A percentile compares a stretch with the other conserved stretches of the same genome.
Evolutionary conservation across 1,140 invertebrate species (phyloP).

Genomic region (Drosophila varians): DNA sequence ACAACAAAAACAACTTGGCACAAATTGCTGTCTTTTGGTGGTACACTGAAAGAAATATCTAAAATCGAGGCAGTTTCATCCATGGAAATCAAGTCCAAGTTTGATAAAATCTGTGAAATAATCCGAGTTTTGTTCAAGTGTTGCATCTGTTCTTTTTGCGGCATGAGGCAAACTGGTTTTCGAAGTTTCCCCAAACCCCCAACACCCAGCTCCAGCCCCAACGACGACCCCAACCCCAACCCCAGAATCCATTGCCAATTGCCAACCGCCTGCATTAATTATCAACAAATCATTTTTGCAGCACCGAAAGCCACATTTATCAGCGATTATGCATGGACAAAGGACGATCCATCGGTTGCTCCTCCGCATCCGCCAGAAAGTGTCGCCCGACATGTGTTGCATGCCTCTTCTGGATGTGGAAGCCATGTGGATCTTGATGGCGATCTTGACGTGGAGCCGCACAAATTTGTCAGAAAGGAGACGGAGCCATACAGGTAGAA

Average conservation of each 20-base stretch:
- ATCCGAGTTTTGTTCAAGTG: neutral
- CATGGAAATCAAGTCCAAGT: neutral
- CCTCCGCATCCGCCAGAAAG: constrained; percentile 31
- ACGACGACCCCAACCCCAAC: neutral
- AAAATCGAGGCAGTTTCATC: neutral
- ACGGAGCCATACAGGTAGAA: constrained; percentile 1
- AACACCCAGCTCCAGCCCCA: no score
- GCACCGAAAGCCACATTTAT: constrained; percentile 76
- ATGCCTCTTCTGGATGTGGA: constrained; percentile 24
- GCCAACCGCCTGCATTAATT: constrained; percentile 68
- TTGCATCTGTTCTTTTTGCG: constrained; percentile 49
- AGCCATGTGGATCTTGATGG: constrained; percentile 45
- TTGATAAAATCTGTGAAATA: neutral
- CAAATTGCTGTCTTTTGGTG: constrained; percentile 53
- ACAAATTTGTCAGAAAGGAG: constrained; percentile 46
- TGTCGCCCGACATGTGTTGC: constrained; percentile 74
- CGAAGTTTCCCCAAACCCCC: constrained; percentile 18
- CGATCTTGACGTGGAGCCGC: constrained; percentile 42
- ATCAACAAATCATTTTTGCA: constrained; percentile 81
- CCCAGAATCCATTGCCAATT: neutral
- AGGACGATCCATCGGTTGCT: constrained; percentile 4
- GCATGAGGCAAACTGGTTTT: constrained; percentile 61
- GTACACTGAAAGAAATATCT: neutral
- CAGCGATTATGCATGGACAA: constrained; percentile 74
- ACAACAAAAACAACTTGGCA: constrained; percentile 37